Evolutionary conservation across 2,888 invertebrate species (phyloP).

Genomic region (Lycia hirtaria): DNA sequence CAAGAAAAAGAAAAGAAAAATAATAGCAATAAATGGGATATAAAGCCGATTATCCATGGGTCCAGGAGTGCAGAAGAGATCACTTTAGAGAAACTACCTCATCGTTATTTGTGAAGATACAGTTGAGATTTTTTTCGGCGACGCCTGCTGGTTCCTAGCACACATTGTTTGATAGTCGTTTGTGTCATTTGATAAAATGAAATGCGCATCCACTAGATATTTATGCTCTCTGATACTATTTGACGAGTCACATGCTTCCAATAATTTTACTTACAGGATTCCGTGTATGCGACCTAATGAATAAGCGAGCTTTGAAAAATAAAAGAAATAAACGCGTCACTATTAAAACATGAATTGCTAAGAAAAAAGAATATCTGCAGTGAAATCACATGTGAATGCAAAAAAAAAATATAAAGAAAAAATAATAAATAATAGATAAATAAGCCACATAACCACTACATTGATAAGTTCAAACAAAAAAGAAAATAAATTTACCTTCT

Average conservation of each 20-base stretch:
- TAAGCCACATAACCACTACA: slow-evolving; percentile 83
- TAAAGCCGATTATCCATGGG: slow-evolving; percentile 8
- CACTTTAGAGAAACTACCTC: slow-evolving; percentile 8
- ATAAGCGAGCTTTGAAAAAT: slow-evolving; percentile 63
- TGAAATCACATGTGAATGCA: slow-evolving; percentile 86
- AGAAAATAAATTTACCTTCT: slow-evolving; percentile 71
- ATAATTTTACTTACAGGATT: slow-evolving; percentile 52
- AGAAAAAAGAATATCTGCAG: slow-evolving; percentile 74
- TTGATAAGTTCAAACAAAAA: slow-evolving; percentile 56
- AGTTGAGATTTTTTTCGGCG: background rate
- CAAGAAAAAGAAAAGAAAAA: slow-evolving; percentile 5
- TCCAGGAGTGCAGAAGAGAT: slow-evolving; percentile 12
- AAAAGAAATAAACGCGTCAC: slow-evolving; percentile 40
- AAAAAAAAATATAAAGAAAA: slow-evolving; percentile 69
- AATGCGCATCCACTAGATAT: slow-evolving; percentile 76
- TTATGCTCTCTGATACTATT: slow-evolving; percentile 45
- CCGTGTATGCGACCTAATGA: slow-evolving; percentile 49
- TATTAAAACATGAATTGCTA: slow-evolving; percentile 76
- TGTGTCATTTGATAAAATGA: slow-evolving; percentile 64
- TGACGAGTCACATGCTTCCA: slow-evolving; percentile 58
- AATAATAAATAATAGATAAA: slow-evolving; percentile 81
- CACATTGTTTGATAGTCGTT: slow-evolving; percentile 13
- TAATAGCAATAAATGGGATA: slow-evolving; percentile 2
- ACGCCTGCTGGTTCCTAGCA: slow-evolving; percentile 14
- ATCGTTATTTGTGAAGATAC: background rate